Percentiles rank a stretch among this genome's conserved stretches.
Conservation (phyloP, 1,140 invertebrate genomes). For the Cheumatopsyche charites region DNA sequence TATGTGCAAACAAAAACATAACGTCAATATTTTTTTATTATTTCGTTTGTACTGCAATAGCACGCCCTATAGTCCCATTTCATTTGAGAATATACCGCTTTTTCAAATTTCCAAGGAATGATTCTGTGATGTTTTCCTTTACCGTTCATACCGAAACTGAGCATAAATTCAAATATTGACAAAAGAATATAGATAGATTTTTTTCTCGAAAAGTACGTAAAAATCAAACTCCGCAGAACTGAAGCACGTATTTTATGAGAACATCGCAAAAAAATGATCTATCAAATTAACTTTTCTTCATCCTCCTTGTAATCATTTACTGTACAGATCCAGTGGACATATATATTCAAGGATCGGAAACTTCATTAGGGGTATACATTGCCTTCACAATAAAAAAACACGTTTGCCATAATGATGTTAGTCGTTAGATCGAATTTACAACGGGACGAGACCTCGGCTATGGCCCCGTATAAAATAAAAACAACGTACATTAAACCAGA, state of each 20-base stretch:
- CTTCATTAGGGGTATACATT: conserved; percentile 42
- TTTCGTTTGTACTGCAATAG: background rate
- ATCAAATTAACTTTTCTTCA: background rate
- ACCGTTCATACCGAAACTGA: too few relatives aligned
- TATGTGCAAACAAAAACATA: conserved; percentile 30
- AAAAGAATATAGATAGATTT: too few relatives aligned
- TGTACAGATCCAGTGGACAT: conserved; percentile 36
- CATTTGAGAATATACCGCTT: too few relatives aligned
- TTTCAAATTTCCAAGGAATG: too few relatives aligned
- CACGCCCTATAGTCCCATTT: too few relatives aligned
- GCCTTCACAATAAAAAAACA: conserved; percentile 38
- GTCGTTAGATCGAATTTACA: conserved; percentile 46
- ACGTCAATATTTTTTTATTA: conserved; percentile 10
- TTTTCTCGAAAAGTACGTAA: too few relatives aligned
- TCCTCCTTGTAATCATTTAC: conserved; percentile 30
- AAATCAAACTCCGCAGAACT: too few relatives aligned
- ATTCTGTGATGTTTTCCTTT: too few relatives aligned
- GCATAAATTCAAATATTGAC: too few relatives aligned
- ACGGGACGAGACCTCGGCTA: conserved; percentile 17
- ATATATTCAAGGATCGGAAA: conserved; percentile 39
- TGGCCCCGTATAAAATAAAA: conserved; percentile 2
- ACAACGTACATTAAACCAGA: background rate
- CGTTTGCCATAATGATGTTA: conserved; percentile 41
- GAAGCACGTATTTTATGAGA: background rate
- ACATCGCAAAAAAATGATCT: background rate